Percentiles rank a stretch among this genome's conserved stretches.
Evolutionary conservation across 2,888 invertebrate species (phyloP).

Genomic region (Archaeoteleia sp.): DNA sequence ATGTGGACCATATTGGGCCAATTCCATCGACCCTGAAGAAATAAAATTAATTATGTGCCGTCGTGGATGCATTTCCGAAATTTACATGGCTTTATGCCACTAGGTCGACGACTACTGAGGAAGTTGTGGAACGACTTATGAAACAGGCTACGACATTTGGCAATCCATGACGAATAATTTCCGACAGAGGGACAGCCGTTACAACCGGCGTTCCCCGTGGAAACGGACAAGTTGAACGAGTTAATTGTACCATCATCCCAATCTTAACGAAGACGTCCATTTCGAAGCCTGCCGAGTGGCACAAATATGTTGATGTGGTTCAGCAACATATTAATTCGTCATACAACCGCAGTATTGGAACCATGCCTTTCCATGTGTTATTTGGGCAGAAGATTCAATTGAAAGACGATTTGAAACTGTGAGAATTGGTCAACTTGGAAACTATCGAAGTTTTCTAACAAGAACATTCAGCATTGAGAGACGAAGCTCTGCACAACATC

Average conservation of each 20-base stretch:
- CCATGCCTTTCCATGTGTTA: slow-evolving; percentile 28
- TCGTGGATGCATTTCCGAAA: slow-evolving; percentile 65
- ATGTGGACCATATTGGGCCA: slow-evolving; percentile 66
- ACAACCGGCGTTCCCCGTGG: slow-evolving; percentile 64
- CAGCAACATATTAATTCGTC: slow-evolving; percentile 11
- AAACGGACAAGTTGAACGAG: slow-evolving; percentile 68
- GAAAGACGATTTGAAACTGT: background rate
- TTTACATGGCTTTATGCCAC: slow-evolving; percentile 65
- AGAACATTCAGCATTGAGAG: too few species aligned
- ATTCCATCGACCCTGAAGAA: slow-evolving; percentile 60
- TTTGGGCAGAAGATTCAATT: too few species aligned
- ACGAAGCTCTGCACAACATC: slow-evolving; percentile 8
- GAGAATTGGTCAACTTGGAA: slow-evolving; percentile 1
- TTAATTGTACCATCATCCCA: slow-evolving; percentile 66
- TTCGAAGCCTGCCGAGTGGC: slow-evolving; percentile 39
- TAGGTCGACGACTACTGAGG: slow-evolving; percentile 54
- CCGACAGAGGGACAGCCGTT: slow-evolving; percentile 50
- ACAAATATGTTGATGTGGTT: slow-evolving; percentile 42
- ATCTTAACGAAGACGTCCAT: slow-evolving; percentile 65
- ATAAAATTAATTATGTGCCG: slow-evolving; percentile 62
- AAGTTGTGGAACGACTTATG: slow-evolving; percentile 43
- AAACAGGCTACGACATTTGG: slow-evolving; percentile 46
- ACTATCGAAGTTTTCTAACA: too few species aligned
- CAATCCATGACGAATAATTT: slow-evolving; percentile 40
- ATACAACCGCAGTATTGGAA: slow-evolving; percentile 12